phyloP scores from a whole-genome alignment of 2,888 invertebrate species.

The Mythimna lalbum region DNA sequence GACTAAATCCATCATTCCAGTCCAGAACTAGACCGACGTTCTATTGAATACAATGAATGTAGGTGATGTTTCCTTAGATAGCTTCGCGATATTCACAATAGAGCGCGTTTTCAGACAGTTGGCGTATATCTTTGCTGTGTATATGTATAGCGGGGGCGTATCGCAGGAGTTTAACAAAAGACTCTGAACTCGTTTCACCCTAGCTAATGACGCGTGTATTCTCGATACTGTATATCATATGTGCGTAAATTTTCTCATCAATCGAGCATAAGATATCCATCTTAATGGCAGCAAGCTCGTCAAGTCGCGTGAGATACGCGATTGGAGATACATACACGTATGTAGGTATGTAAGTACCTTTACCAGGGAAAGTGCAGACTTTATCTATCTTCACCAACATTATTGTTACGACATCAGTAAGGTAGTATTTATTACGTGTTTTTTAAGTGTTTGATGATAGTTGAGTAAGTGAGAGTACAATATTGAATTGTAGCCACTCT shows the following conservation, averaged over 20 bases:
- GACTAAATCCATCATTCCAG: constrained; percentile 41
- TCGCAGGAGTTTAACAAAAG: constrained; percentile 36
- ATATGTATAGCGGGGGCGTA: constrained; percentile 17
- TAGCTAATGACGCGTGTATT: constrained; percentile 41
- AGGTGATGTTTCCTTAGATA: constrained; percentile 54
- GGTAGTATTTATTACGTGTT: constrained; percentile 37
- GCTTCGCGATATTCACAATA: constrained; percentile 41
- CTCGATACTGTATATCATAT: constrained; percentile 27
- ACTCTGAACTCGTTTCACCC: constrained; percentile 50
- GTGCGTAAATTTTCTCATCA: constrained; percentile 45
- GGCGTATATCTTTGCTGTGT: constrained; percentile 19
- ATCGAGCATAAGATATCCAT: constrained; percentile 47
- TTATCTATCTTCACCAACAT: constrained; percentile 43
- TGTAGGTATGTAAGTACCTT: constrained; percentile 24
- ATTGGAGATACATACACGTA: constrained; percentile 18
- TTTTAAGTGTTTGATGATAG: constrained; percentile 18
- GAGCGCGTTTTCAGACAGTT: constrained; percentile 29
- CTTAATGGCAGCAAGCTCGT: constrained; percentile 43
- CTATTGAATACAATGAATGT: constrained; percentile 44
- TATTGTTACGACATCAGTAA: constrained; percentile 46
- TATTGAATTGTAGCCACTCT: constrained; percentile 9
- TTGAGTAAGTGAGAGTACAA: constrained; percentile 41
- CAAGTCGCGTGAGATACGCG: constrained; percentile 55
- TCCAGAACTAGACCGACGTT: constrained; percentile 45
- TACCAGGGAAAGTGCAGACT: constrained; percentile 45